Base-by-base conservation (phyloP, 1,140 invertebrate species). In the Ceratoteleas bidentatus region DNA sequence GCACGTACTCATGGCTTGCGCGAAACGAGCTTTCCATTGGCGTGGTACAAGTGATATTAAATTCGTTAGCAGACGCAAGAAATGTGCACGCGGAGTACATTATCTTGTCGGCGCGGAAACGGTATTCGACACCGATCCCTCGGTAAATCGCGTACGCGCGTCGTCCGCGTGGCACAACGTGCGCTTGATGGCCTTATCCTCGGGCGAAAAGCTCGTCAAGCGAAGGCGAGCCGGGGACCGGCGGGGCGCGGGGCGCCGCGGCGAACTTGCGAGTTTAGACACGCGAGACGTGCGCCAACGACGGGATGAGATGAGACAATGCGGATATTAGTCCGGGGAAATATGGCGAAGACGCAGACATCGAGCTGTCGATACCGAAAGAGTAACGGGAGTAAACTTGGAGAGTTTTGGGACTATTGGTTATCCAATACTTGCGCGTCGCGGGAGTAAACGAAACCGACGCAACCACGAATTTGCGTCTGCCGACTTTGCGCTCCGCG, bases 161-260 rank as follows among this genome's bases (percentile, higher is more conserved):
- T 24, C 61, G 79, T 82, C 76, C 82, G 69, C 45, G 66, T 80
- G 84, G 85, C 85, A 73, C 88, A 87, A 87, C 88, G 87, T 91
- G 89, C 86, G 87, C 85, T 91, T 91, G 90, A 91, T 91, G 88
- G 89, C 86, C 87, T 86, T 89, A 90, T 88, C 86, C 85, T 83
- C 73, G 66, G 84, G 87, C 86, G 86, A 87, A 86, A 87, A 87
- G 64, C 85, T 86, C 84, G 84, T 81, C 79, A 85, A 81, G 83
- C 54, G 43, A 70, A 65, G 69, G 66, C 83, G 83, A 54, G 52
- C 62, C 47, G 47, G n/a, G 47, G 13, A 1, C 10, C 11, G 14
- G 47, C 10, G 11, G 40, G 40, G n/a, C 40, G 40, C 40, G 40
- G 76, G 78, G 72, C 14, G 47, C 40, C 66, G 57, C 72, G 76